phyloP scores from a whole-genome alignment of 2,113 vertebrate genomes.

The Genyomyrus donnyi region DNA sequence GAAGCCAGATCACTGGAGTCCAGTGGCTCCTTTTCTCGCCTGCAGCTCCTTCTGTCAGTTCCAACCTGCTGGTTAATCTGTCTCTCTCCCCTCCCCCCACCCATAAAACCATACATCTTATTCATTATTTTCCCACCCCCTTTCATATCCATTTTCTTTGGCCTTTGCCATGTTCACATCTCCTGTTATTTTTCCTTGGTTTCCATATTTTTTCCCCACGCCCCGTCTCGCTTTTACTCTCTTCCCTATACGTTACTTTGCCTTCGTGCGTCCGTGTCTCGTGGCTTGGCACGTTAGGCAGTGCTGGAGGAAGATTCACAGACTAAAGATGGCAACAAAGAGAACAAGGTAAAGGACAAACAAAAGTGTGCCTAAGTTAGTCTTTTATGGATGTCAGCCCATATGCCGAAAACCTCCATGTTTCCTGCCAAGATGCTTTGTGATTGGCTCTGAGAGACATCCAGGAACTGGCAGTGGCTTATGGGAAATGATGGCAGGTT shows the following conservation, averaged over 20 bases:
- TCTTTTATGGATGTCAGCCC: background rate
- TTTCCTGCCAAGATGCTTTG: background rate
- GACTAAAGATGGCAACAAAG: constrained; percentile 63
- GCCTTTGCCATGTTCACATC: background rate
- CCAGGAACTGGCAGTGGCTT: background rate
- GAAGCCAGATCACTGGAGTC: background rate
- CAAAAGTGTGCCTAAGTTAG: background rate
- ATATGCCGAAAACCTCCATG: background rate
- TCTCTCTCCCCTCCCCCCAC: background rate
- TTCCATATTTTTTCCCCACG: background rate
- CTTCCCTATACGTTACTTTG: background rate
- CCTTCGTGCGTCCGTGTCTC: background rate
- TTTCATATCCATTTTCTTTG: background rate
- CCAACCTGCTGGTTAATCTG: background rate
- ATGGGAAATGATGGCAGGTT: background rate
- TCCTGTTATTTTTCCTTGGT: background rate
- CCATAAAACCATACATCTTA: background rate
- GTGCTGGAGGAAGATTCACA: constrained; percentile 64
- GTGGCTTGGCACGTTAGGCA: constrained; percentile 51
- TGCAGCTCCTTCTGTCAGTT: background rate
- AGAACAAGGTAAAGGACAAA: constrained; percentile 55
- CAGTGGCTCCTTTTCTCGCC: background rate
- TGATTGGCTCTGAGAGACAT: background rate
- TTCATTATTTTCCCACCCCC: background rate
- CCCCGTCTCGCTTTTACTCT: background rate